Conservation (phyloP, 1,140 invertebrate species). For the Calosoma granatense region DNA sequence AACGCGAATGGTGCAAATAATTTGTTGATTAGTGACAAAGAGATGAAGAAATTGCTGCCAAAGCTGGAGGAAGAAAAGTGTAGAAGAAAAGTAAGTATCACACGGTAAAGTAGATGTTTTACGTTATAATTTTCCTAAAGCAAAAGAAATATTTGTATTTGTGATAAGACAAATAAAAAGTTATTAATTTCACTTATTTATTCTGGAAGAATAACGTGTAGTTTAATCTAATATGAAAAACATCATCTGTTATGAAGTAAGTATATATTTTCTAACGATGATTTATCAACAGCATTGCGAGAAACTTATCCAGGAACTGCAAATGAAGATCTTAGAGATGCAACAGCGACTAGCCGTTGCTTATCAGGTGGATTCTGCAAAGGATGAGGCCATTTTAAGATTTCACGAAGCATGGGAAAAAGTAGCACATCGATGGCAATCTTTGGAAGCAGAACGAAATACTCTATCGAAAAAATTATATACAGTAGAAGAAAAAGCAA, state of each 20-base stretch:
- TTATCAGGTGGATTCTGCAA: conserved; percentile 59
- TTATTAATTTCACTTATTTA: too few species aligned
- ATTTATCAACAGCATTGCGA: conserved; percentile 81
- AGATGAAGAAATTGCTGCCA: conserved; percentile 31
- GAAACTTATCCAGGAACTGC: conserved; percentile 59
- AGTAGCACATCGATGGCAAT: conserved; percentile 35
- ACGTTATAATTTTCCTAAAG: conserved; percentile 7
- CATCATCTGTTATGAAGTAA: too few species aligned
- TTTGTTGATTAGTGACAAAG: conserved; percentile 28
- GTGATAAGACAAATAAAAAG: too few species aligned
- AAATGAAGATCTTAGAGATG: conserved; percentile 59
- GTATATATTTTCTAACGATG: too few species aligned
- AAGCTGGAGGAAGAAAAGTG: conserved; percentile 66
- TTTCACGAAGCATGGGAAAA: conserved; percentile 46
- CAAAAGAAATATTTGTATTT: neutral
- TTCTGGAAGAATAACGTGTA: too few species aligned
- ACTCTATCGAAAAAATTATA: conserved; percentile 29
- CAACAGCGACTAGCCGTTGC: conserved; percentile 70
- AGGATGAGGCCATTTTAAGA: conserved; percentile 55
- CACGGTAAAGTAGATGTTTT: too few species aligned
- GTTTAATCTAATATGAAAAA: too few species aligned
- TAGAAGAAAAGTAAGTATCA: conserved; percentile 48
- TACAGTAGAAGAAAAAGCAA: conserved; percentile 30
- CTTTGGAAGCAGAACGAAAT: conserved; percentile 35
- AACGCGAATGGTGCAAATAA: conserved; percentile 27